Evolutionary conservation across 2,888 invertebrate species (phyloP).

Genomic region (Metalampra italica): DNA sequence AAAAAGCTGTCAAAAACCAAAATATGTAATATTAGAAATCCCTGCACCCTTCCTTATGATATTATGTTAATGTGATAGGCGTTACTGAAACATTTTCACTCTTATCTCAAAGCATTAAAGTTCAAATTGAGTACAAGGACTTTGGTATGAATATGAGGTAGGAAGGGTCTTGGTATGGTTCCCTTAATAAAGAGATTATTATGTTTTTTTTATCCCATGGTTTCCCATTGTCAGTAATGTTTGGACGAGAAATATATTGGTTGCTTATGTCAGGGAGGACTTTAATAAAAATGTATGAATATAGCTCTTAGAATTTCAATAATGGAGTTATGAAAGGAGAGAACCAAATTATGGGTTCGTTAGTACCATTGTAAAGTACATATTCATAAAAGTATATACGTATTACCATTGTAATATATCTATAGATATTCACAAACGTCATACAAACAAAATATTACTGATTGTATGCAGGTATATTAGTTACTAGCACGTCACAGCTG

Average conservation of each 20-base stretch:
- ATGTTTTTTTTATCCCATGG: constrained; percentile 52
- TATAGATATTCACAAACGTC: too few species aligned
- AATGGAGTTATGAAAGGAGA: constrained; percentile 10
- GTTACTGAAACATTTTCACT: constrained; percentile 6
- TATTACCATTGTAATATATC: too few species aligned
- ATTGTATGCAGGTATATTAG: too few species aligned
- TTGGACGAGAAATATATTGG: constrained; percentile 43
- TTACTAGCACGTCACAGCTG: too few species aligned
- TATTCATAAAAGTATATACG: too few species aligned
- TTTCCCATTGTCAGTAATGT: constrained; percentile 54
- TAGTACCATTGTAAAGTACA: neutral
- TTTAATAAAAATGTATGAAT: constrained; percentile 41
- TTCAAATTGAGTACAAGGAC: constrained; percentile 10
- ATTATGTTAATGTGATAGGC: constrained; percentile 58
- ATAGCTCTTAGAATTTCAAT: constrained; percentile 32
- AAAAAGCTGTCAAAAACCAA: constrained; percentile 55
- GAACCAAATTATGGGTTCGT: constrained; percentile 6
- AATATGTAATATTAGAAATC: constrained; percentile 68
- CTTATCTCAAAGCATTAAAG: constrained; percentile 21
- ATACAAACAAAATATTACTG: too few species aligned
- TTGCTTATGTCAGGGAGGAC: constrained; percentile 34
- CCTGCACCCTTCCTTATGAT: constrained; percentile 65
- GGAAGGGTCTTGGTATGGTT: constrained; percentile 36
- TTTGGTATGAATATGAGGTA: too few species aligned
- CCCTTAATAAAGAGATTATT: constrained; percentile 61